A percentile compares a stretch with the other conserved stretches of the same genome.
Evolutionary conservation across 2,113 vertebrate species (phyloP).

Genomic region (Neotoma lepida): DNA sequence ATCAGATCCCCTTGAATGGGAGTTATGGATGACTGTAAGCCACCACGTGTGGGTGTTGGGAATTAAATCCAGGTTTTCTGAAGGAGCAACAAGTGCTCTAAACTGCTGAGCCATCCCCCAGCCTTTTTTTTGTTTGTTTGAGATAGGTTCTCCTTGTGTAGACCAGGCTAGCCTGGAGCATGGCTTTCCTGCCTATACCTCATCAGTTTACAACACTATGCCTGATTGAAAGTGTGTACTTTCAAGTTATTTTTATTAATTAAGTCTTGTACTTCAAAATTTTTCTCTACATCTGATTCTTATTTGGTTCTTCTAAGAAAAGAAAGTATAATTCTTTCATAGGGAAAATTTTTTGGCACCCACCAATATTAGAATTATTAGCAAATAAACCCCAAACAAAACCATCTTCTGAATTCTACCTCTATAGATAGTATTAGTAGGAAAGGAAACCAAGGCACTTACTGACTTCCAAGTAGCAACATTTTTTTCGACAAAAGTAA

Average conservation of each 20-base stretch:
- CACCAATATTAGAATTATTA: constrained; percentile 47
- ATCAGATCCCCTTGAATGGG: too few species aligned
- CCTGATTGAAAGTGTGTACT: not conserved
- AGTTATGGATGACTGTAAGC: not conserved
- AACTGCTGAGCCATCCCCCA: too few species aligned
- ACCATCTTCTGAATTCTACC: not conserved
- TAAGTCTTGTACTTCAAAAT: constrained; percentile 40
- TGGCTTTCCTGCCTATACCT: too few species aligned
- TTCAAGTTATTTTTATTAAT: constrained; percentile 51
- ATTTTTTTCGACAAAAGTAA: constrained; percentile 98
- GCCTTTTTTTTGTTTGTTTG: not conserved
- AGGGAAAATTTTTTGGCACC: constrained; percentile 32
- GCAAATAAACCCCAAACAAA: not conserved
- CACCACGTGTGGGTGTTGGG: not conserved
- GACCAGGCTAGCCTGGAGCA: not conserved
- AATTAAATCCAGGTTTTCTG: not conserved
- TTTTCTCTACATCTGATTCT: constrained; percentile 46
- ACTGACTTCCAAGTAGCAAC: constrained; percentile 99
- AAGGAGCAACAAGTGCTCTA: too few species aligned
- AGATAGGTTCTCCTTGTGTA: not conserved
- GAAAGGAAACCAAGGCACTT: constrained; percentile 78
- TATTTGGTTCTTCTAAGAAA: not conserved
- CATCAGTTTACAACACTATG: not conserved
- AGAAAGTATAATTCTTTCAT: constrained; percentile 28
- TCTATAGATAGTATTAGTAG: not conserved